Conservation (phyloP, 2,113 vertebrate species). For the Phylloscopus trochilus region DNA sequence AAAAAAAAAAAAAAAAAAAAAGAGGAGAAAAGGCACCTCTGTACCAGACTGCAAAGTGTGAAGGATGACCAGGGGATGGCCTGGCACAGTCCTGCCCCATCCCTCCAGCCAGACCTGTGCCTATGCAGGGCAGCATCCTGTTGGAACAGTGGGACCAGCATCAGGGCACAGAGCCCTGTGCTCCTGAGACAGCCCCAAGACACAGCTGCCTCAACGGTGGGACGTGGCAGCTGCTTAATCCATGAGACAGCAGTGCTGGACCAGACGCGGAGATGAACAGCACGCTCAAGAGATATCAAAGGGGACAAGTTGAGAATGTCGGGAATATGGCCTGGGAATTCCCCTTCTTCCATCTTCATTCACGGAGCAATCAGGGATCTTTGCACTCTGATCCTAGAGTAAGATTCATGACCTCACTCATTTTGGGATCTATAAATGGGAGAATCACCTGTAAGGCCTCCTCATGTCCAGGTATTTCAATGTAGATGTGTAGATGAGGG, state of each 20-base stretch:
- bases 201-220: constrained; percentile 43
- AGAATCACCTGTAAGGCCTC: background rate
- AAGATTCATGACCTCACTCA: background rate
- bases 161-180: background rate
- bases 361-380: background rate
- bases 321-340: background rate
- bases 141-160: fast-evolving
- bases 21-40: background rate
- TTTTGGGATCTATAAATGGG: background rate
- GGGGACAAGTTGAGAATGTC: background rate
- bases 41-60: background rate
- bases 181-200: background rate
- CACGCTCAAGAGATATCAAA: background rate
- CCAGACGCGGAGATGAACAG: background rate
- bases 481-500: background rate
- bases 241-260: constrained; percentile 1
- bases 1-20: background rate
- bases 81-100: background rate
- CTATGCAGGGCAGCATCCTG: background rate
- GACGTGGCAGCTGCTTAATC: constrained; percentile 40
- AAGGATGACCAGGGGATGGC: background rate
- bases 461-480: background rate
- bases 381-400: background rate
- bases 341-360: background rate
- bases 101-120: background rate